Conservation (phyloP, 2,888 invertebrate genomes). For the Catotricha subobsoleta region DNA sequence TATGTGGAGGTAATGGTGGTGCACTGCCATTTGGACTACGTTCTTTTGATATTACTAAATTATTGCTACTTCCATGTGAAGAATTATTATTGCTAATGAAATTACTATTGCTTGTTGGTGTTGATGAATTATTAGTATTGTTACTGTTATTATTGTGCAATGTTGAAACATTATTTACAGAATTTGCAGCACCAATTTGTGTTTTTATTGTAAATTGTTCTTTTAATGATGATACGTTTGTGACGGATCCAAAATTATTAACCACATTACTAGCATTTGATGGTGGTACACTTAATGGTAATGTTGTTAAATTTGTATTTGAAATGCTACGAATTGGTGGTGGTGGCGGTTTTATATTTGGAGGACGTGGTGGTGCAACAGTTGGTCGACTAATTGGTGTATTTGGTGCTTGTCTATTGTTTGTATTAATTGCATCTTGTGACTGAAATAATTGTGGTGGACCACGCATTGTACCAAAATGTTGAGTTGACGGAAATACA, state of each 20-base stretch:
- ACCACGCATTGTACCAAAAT: conserved; percentile 27
- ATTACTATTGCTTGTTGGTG: background rate
- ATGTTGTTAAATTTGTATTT: conserved; percentile 25
- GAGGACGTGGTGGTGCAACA: conserved; percentile 22
- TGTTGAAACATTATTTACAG: conserved; percentile 15
- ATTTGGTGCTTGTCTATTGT: conserved; percentile 22
- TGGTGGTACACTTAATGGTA: conserved; percentile 18
- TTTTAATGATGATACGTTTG: conserved; percentile 21
- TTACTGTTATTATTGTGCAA: conserved; percentile 1
- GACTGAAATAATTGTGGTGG: conserved; percentile 23
- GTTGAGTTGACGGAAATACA: conserved; percentile 24
- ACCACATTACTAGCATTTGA: conserved; percentile 11
- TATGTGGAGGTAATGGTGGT: conserved; percentile 28
- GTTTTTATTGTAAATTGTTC: conserved; percentile 27
- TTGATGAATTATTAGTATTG: background rate
- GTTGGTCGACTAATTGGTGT: conserved; percentile 29
- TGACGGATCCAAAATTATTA: conserved; percentile 10
- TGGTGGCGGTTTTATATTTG: conserved; percentile 27
- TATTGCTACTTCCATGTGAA: conserved; percentile 3
- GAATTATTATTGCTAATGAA: background rate
- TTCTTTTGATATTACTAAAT: background rate
- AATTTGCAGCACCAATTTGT: conserved; percentile 14
- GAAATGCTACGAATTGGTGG: conserved; percentile 29
- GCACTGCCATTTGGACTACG: conserved; percentile 14
- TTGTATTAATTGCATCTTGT: conserved; percentile 21